Conservation (phyloP, 2,888 invertebrate species). For the Agriopis aurantiaria region DNA sequence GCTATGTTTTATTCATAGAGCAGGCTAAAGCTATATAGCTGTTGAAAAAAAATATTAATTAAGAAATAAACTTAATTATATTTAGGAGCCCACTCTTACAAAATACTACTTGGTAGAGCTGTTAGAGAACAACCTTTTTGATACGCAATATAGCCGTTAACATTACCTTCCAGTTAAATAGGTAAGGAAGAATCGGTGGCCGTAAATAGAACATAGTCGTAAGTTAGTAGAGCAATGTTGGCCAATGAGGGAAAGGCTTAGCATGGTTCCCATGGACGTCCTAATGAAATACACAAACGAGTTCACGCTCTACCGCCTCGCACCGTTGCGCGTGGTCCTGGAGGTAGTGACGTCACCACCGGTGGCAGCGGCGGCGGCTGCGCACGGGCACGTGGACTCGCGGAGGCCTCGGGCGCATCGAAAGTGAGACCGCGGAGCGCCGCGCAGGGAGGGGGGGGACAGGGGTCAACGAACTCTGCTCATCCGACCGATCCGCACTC, state of each 20-base stretch:
- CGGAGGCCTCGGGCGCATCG: slow-evolving; percentile 79
- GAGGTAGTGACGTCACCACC: slow-evolving; percentile 75
- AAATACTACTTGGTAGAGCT: too few relatives aligned
- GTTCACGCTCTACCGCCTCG: slow-evolving; percentile 67
- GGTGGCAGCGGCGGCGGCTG: slow-evolving; percentile 60
- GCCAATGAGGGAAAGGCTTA: slow-evolving; percentile 50
- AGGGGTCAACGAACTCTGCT: slow-evolving; percentile 77
- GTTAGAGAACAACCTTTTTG: too few relatives aligned
- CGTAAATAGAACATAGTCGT: background rate
- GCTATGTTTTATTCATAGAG: too few relatives aligned
- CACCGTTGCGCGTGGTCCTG: slow-evolving; percentile 68
- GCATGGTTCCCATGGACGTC: slow-evolving; percentile 73
- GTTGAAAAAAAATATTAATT: too few relatives aligned
- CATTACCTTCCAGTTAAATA: background rate
- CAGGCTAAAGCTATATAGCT: too few relatives aligned
- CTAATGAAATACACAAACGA: slow-evolving; percentile 75
- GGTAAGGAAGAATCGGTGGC: background rate
- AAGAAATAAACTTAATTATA: too few relatives aligned
- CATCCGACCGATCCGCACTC: slow-evolving; percentile 83
- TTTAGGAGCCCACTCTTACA: too few relatives aligned
- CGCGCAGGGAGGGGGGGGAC: slow-evolving; percentile 59
- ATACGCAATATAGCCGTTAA: too few relatives aligned
- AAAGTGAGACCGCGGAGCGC: slow-evolving; percentile 77
- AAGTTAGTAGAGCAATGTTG: slow-evolving; percentile 57
- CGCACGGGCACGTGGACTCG: slow-evolving; percentile 79